Evolutionary conservation across 2,797 vertebrate genomes (phyloP).

Genomic region (Sebastes jordani): DNA sequence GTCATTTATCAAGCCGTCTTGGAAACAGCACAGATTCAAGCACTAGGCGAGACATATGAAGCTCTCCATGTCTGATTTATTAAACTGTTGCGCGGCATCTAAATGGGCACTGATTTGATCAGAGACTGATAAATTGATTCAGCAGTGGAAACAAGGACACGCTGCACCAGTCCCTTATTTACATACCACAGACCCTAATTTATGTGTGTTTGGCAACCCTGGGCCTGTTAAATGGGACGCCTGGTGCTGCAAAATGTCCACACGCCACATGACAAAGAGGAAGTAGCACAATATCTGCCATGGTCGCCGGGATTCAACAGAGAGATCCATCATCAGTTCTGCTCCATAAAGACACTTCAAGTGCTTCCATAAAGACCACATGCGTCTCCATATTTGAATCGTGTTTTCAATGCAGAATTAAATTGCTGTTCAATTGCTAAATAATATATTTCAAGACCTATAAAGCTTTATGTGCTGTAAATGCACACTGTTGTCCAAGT

Average conservation of each 20-base stretch:
- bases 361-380: not conserved
- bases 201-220: constrained; percentile 28
- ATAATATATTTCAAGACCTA: not conserved
- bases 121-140: constrained; percentile 62
- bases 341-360: not conserved
- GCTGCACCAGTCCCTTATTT: constrained; percentile 41
- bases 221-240: constrained; percentile 3
- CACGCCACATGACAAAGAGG: not conserved
- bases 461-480: not conserved
- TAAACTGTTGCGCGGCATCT: constrained; percentile 47
- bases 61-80: constrained; percentile 64
- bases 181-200: constrained; percentile 38
- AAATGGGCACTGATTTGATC: constrained; percentile 72
- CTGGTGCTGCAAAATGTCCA: not conserved
- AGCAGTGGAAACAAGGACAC: constrained; percentile 56
- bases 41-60: constrained; percentile 47
- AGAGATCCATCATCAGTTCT: not conserved
- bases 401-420: not conserved
- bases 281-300: not conserved
- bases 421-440: not conserved
- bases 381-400: not conserved
- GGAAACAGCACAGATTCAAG: constrained; percentile 44
- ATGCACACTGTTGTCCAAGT: not conserved
- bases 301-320: not conserved
- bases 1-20: constrained; percentile 55